Base-by-base conservation (phyloP, 2,113 vertebrate species). In the Notarius quadriscutis region DNA sequence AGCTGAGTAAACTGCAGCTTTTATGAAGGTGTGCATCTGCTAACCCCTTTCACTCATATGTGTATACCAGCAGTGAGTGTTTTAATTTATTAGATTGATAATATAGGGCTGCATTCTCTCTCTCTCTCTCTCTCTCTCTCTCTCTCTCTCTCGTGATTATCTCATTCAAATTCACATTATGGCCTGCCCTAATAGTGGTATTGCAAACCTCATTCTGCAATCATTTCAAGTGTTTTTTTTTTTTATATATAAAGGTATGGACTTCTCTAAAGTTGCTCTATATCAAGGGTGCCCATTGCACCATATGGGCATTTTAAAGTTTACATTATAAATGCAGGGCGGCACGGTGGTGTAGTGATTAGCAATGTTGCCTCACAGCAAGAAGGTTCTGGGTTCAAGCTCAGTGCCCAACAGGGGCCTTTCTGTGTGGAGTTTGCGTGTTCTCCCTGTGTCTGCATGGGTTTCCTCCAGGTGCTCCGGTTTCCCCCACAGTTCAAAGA, bases 1-100 rank as follows among this genome's bases (percentile, higher is more conserved):
- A 75, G 69, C 86, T 74, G 69, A 53, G 48, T 65, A 63, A 87
- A 83, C 41, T 53, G 69, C 58, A 78, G 71, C 72, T 77, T 82
- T 83, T 51, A 82, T 82, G 34, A 57, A 84, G 71, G 48, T 77
- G 8, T 57, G 60, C 81, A 77, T 65, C 34, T 30, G 57, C 81
- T 87, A 83, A 75, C n/a, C 18, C 48, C 57, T 53, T 62, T 87
- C 10, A 9, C 27, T 77, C 20, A 55, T 78, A 51, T 17, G 17
- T 60, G 34, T 78, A 50, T 81, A 72, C 58, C 55, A 34, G 55
- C 48, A 77, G 30, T 83, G 69, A 34, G 7, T 53, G 34, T 62
- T 58, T 83, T 78, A n/a, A 67, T 41, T 84, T 57, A 83, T 84
- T 78, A n/a, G 1, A 6, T 67, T 65, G 14, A 67, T 77, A 87